phyloP scores from a whole-genome alignment of 1,140 invertebrate species.

The Pseudachorutes palmiensis region DNA sequence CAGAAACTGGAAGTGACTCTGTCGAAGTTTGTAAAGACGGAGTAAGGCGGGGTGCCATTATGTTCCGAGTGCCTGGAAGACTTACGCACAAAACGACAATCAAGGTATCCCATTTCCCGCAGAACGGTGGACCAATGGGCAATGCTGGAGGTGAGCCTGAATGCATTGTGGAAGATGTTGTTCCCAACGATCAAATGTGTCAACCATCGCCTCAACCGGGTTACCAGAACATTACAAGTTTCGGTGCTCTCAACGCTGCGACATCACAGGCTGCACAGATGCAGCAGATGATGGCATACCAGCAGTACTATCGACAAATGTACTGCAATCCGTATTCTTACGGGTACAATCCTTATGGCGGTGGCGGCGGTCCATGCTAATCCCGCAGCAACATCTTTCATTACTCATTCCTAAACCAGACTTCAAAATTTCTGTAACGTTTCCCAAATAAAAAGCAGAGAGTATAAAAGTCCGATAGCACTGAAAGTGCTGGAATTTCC shows the following conservation, averaged over 20 bases:
- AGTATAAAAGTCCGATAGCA: no score
- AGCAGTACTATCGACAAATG: not conserved
- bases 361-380: not conserved
- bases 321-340: slow-evolving; percentile 6
- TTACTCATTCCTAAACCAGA: not conserved
- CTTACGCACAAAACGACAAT: slow-evolving; percentile 23
- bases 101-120: slow-evolving; percentile 18
- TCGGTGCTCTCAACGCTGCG: not conserved
- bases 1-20: not conserved
- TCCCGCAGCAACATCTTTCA: not conserved
- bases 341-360: not conserved
- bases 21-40: not conserved
- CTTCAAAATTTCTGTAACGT: not conserved
- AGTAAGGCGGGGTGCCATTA: slow-evolving; percentile 2
- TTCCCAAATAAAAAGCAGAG: no score
- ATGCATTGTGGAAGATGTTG: not conserved
- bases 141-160: not conserved
- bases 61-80: slow-evolving; percentile 12
- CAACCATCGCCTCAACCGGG: not conserved
- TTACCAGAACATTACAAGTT: not conserved
- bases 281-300: slow-evolving; percentile 11
- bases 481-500: no score
- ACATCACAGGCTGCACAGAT: slow-evolving; percentile 5
- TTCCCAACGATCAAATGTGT: not conserved
- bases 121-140: not conserved